phyloP scores from a whole-genome alignment of 2,113 vertebrate genomes.

The Dasyprocta punctata region DNA sequence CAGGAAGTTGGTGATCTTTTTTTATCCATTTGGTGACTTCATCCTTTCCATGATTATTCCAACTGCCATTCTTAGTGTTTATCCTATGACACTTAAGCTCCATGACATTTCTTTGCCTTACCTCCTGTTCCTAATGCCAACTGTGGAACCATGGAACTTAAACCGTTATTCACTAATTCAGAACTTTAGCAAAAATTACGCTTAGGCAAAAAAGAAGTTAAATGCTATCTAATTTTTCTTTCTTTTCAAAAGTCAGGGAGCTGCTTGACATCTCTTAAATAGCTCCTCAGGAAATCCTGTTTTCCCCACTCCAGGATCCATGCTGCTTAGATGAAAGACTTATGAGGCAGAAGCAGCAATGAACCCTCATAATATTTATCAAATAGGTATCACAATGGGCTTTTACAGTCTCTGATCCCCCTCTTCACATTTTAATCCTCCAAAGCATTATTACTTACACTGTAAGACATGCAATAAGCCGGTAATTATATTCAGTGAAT shows the following conservation, averaged over 20 bases:
- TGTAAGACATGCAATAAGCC: neutral
- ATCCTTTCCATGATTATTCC: neutral
- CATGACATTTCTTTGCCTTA: neutral
- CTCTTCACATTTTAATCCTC: neutral
- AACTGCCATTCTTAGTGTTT: neutral
- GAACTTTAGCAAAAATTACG: slow-evolving; percentile 13
- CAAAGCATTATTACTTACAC: neutral
- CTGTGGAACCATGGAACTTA: neutral
- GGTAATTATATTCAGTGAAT: neutral
- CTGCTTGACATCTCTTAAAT: neutral
- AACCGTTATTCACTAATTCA: neutral
- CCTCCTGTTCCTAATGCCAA: neutral
- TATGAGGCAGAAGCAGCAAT: neutral
- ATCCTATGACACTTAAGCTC: neutral
- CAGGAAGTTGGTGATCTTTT: neutral
- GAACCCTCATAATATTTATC: neutral
- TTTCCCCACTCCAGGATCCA: neutral
- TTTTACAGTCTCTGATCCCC: neutral
- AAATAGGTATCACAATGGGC: neutral
- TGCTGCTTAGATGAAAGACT: neutral
- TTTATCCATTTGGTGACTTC: neutral
- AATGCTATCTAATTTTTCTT: neutral
- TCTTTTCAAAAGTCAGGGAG: neutral
- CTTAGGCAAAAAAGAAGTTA: neutral
- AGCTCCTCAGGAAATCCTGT: neutral